Evolutionary conservation across 1,140 invertebrate species (phyloP).

Genomic region (Arion vulgaris): DNA sequence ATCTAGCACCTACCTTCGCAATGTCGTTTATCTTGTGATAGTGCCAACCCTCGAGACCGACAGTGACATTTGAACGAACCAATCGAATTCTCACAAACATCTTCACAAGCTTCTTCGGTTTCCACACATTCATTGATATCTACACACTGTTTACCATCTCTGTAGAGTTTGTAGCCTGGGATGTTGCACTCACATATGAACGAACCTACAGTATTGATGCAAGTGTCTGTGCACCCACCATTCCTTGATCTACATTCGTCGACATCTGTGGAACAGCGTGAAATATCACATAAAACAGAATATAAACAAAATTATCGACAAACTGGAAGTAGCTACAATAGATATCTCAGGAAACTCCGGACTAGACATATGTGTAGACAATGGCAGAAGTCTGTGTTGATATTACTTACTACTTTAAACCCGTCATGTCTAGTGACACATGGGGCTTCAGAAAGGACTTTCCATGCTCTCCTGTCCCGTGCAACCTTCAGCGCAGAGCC

Average conservation of each 20-base stretch:
- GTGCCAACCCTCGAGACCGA: not conserved
- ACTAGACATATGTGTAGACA: no score
- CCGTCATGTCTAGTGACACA: no score
- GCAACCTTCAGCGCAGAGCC: no score
- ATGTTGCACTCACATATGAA: constrained; percentile 58
- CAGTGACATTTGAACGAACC: constrained; percentile 63
- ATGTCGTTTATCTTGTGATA: not conserved
- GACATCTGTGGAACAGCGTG: constrained; percentile 48
- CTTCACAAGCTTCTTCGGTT: constrained; percentile 73
- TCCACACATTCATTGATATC: constrained; percentile 80
- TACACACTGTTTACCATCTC: constrained; percentile 41
- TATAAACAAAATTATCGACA: no score
- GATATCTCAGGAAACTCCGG: no score
- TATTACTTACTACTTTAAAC: no score
- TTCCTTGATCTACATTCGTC: constrained; percentile 54
- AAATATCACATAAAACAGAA: no score
- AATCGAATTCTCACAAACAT: constrained; percentile 57
- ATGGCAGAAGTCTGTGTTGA: no score
- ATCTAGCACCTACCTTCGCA: constrained; percentile 24
- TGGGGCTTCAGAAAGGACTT: no score
- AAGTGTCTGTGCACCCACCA: constrained; percentile 58
- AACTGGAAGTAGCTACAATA: no score
- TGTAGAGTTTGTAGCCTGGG: constrained; percentile 45
- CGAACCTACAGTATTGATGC: constrained; percentile 57
- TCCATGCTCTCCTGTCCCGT: no score